phyloP scores from a whole-genome alignment of 2,113 vertebrate genomes.

The Cinclus mexicanus region DNA sequence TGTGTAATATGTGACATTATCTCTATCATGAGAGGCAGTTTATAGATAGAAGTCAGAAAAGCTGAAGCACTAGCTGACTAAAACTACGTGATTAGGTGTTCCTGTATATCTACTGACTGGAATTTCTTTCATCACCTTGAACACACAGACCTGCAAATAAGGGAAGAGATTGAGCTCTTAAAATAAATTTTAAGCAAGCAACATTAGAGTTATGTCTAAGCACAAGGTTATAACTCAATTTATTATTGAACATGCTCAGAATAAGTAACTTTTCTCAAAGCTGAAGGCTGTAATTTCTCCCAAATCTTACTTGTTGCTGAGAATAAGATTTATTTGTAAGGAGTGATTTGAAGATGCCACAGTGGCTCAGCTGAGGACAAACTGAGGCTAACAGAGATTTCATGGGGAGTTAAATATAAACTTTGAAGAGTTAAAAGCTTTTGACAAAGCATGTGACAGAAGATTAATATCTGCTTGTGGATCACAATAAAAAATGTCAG shows the following conservation, averaged over 20 bases:
- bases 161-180: not conserved
- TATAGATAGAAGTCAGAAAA: not conserved
- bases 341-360: not conserved
- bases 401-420: not conserved
- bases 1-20: fast-evolving
- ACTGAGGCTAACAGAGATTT: not conserved
- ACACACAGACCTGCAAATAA: not conserved
- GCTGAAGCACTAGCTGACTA: not conserved
- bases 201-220: not conserved
- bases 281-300: not conserved
- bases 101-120: not conserved
- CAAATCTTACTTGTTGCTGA: not conserved
- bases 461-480: not conserved
- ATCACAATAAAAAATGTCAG: not conserved
- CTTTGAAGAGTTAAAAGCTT: not conserved
- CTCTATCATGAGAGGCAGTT: not conserved
- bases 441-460: not conserved
- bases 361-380: not conserved
- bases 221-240: not conserved
- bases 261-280: not conserved
- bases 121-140: not conserved
- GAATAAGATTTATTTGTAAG: not conserved
- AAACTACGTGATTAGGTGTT: not conserved
- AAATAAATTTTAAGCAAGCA: not conserved
- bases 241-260: not conserved